Evolutionary conservation across 2,797 vertebrate species (phyloP), one percentile per base, ranked within the genome.

Genomic region (Megaceryle alcyon): DNA sequence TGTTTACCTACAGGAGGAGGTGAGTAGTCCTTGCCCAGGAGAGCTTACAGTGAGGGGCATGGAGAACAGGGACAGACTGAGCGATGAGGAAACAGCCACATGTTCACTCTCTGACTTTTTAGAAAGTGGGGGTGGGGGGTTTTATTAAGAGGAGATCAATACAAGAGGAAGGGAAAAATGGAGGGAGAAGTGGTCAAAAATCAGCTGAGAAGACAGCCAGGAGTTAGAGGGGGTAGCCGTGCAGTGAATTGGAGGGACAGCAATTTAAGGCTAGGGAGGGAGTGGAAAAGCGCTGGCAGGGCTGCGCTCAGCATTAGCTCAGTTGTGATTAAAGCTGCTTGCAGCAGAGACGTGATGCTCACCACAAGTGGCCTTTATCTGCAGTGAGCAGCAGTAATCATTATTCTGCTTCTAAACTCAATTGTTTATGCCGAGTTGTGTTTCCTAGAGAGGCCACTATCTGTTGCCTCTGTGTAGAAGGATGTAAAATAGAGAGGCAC

Each of bases 321-420:
- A 95, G 86, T 86, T 64, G 69, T 6, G 8, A 44, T 43, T 20
- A 31, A 69, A 75, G 72, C 88, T 65, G 88, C 35, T 76, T 9
- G 2, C 73, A 68, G 61, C 25, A 9, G 57, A 48, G 80, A 53
- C 5, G 9, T 82, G 94, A 41, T 35, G 73, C 65, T 93, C 80
- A 19, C 94, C 86, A 94, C 90, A 84, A 95, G 88, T 65, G 83
- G 69, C 88, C 91, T 94, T 94, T 95, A 86, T 93, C 77, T 92
- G 83, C 83, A 86, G 80, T 2, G 49, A 83, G 65, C 82, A 86
- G 90, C 90, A 93, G 73, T 63, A 37, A 54, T 31, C 61, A 11
- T 69, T 63, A 49, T 35, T 26, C 83, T 86, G 83, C 66, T 60
- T 64, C 94, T 75, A 13, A 75, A 79, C 37, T 41, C 72, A 6